Evolutionary conservation across 2,888 invertebrate species (phyloP).

Genomic region (Protophormia terraenovae): DNA sequence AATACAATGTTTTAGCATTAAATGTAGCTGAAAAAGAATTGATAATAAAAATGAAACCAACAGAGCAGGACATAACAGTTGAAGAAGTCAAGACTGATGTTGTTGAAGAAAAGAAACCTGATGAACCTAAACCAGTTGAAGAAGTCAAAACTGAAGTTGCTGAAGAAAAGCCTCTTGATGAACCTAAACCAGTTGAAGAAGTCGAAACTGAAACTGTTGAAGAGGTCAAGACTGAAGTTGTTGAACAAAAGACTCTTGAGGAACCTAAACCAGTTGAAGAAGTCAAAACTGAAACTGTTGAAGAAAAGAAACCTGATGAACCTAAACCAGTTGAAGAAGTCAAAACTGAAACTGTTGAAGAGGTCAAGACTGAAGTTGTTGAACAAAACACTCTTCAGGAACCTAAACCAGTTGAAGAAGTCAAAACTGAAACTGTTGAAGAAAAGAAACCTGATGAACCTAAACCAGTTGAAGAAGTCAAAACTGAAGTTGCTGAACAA

Average conservation of each 20-base stretch:
- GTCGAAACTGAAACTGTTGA: neutral
- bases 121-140: neutral
- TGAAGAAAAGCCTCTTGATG: no score
- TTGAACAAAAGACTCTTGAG: neutral
- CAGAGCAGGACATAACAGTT: neutral
- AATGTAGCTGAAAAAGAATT: neutral
- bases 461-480: neutral
- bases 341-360: neutral
- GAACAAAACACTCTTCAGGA: neutral
- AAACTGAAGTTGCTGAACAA: neutral
- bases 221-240: constrained; percentile 37
- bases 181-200: no score
- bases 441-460: no score
- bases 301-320: no score
- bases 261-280: neutral
- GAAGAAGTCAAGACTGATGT: neutral
- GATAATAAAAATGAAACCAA: neutral
- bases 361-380: neutral
- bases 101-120: neutral
- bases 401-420: neutral
- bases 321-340: no score
- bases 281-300: no score
- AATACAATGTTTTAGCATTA: neutral
- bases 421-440: no score
- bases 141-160: no score